These are phyloP conservation scores for Caenorhabditis sinica DNA, from an alignment of 2,888 invertebrate species.

Conservation along the genomic window DNA sequence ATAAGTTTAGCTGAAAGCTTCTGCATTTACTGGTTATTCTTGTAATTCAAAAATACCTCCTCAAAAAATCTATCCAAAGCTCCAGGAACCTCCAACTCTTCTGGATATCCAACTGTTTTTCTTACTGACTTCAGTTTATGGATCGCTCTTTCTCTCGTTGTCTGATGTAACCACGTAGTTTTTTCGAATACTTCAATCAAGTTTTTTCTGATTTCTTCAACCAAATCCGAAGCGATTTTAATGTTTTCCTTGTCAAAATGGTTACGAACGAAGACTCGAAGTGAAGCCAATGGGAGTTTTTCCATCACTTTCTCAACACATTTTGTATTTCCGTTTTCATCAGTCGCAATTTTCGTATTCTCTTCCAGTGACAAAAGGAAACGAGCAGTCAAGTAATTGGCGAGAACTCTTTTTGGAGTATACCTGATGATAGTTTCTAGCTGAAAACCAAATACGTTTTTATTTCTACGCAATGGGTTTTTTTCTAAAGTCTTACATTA, in stretches of 20 bases:
- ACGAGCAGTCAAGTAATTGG: no score
- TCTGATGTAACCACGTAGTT: constrained; percentile 1
- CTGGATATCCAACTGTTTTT: constrained; percentile 7
- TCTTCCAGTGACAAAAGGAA: no score
- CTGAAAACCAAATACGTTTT: neutral
- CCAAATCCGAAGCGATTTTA: neutral
- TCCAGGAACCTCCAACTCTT: neutral
- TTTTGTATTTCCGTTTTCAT: no score
- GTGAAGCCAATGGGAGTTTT: neutral
- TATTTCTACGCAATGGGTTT: neutral
- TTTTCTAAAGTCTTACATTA: neutral
- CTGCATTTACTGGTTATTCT: no score
- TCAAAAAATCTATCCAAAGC: neutral
- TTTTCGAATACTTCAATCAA: neutral
- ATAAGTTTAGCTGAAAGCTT: no score
- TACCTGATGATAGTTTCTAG: neutral
- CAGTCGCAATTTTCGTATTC: no score
- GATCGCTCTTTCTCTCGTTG: neutral
- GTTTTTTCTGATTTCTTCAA: neutral
- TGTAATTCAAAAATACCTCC: neutral
- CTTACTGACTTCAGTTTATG: neutral
- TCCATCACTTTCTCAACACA: neutral
- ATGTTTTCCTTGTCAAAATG: constrained; percentile 8
- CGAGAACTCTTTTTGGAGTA: no score
- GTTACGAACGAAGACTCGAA: neutral